These are phyloP conservation scores for Neomicropteryx cornuta DNA, from an alignment of 1,140 invertebrate species.

Conservation along the genomic window DNA sequence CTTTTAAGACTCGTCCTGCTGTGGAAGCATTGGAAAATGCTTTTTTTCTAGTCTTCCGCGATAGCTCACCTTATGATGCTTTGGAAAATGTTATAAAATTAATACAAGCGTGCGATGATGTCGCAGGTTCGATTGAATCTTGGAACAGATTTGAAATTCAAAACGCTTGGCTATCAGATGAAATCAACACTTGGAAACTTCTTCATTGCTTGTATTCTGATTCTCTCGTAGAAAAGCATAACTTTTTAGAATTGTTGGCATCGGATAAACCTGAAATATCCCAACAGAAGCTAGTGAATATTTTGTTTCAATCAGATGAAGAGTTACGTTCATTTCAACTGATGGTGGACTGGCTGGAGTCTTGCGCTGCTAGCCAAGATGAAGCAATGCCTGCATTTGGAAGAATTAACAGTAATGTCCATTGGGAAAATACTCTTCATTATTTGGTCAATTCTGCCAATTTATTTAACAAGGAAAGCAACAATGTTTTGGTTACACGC, in stretches of 20 bases:
- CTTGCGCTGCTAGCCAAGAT: slow-evolving; percentile 61
- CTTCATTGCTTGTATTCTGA: slow-evolving; percentile 71
- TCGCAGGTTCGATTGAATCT: slow-evolving; percentile 30
- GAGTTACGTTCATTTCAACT: slow-evolving; percentile 68
- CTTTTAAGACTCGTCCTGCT: slow-evolving; percentile 9
- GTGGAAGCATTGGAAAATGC: slow-evolving; percentile 27
- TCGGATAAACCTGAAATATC: slow-evolving; percentile 35
- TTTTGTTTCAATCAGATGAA: slow-evolving; percentile 42
- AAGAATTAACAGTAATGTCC: slow-evolving; percentile 57
- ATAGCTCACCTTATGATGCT: slow-evolving; percentile 27
- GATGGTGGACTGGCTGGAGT: slow-evolving; percentile 88
- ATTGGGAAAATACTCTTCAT: slow-evolving; percentile 88
- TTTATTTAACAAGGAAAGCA: slow-evolving; percentile 34
- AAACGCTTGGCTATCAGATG: slow-evolving; percentile 58
- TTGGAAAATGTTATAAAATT: slow-evolving; percentile 34
- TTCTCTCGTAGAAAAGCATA: slow-evolving; percentile 43
- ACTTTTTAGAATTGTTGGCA: slow-evolving; percentile 35
- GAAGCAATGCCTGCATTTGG: slow-evolving; percentile 53
- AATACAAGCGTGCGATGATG: slow-evolving; percentile 33
- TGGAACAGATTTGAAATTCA: slow-evolving; percentile 42
- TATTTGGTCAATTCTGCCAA: slow-evolving; percentile 51
- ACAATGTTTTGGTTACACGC: slow-evolving; percentile 45
- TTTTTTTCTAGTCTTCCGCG: slow-evolving; percentile 35
- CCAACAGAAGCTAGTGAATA: slow-evolving; percentile 27
- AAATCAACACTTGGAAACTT: slow-evolving; percentile 80